These are phyloP conservation scores for Lithobius niger DNA, from an alignment of 1,140 invertebrate genomes.

Conservation along the genomic window DNA sequence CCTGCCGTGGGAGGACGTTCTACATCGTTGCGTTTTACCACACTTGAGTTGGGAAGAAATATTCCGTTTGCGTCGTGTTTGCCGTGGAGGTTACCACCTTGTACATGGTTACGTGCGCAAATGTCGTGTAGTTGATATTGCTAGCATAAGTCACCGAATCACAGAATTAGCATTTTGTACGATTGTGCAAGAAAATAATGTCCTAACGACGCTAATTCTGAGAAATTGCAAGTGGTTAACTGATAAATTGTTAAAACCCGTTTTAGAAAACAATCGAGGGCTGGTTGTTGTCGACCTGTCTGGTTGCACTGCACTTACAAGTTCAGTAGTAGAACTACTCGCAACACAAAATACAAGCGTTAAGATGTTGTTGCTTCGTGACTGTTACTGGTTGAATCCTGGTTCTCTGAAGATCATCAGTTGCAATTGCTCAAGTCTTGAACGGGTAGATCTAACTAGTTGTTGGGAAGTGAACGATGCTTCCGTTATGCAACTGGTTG, in stretches of 20 bases:
- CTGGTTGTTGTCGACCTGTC: constrained; percentile 25
- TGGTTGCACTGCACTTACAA: constrained; percentile 25
- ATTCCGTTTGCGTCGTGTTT: not conserved
- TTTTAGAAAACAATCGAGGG: constrained; percentile 23
- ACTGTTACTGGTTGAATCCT: constrained; percentile 29
- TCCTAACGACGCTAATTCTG: constrained; percentile 18
- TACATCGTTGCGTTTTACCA: not conserved
- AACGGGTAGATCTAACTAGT: constrained; percentile 29
- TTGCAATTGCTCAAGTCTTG: constrained; percentile 21
- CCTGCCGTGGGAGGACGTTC: constrained; percentile 2
- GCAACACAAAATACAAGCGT: constrained; percentile 22
- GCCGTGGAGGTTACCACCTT: not conserved
- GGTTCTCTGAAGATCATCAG: constrained; percentile 24
- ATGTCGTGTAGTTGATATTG: not conserved
- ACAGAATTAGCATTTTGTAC: not conserved
- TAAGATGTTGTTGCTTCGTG: constrained; percentile 21
- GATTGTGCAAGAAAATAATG: not conserved
- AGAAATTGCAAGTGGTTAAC: constrained; percentile 30
- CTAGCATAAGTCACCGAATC: not conserved
- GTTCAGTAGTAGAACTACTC: constrained; percentile 23
- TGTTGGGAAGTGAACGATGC: constrained; percentile 32
- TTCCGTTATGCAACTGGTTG: constrained; percentile 22
- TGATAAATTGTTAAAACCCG: constrained; percentile 23
- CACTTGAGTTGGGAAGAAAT: not conserved
- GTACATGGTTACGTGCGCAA: not conserved